Evolutionary conservation across 2,797 vertebrate genomes (phyloP).

Genomic region (Xenops minutus): DNA sequence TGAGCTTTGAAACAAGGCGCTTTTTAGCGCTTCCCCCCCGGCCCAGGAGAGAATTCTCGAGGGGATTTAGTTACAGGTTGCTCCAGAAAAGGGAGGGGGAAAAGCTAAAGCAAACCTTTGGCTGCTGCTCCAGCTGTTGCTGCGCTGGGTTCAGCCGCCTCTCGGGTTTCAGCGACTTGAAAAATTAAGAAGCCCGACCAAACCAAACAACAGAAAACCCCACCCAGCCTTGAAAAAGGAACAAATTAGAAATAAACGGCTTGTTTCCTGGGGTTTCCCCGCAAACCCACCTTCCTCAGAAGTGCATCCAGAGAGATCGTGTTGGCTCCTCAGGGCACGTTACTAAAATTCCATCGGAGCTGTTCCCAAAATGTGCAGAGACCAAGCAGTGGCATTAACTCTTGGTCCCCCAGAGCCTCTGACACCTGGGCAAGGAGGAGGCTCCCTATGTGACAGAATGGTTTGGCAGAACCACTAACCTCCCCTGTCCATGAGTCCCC

Average conservation of each 20-base stretch:
- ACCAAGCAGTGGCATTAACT: not conserved
- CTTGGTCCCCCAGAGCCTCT: not conserved
- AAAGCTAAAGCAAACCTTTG: not conserved
- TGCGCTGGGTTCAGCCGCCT: not conserved
- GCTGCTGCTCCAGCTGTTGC: constrained; percentile 23
- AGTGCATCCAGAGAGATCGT: not conserved
- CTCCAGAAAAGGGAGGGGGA: not conserved
- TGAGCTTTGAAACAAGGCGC: constrained; percentile 19
- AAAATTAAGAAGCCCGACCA: not conserved
- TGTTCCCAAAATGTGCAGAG: not conserved
- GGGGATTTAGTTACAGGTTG: constrained; percentile 50
- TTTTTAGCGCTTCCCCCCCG: not conserved
- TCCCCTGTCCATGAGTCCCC: not conserved
- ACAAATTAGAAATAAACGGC: not conserved
- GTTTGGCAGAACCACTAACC: not conserved
- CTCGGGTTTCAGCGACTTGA: not conserved
- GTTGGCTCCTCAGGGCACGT: not conserved
- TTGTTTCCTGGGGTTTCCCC: not conserved
- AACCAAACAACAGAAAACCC: not conserved
- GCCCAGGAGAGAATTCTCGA: not conserved
- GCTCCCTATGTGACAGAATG: not conserved
- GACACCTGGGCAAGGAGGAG: not conserved
- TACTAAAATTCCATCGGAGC: not conserved
- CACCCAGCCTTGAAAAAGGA: not conserved
- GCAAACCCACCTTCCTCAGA: not conserved